Evolutionary conservation across 1,140 invertebrate genomes (phyloP), one percentile per base, ranked within the genome.

Genomic region (Cydia pomonella): DNA sequence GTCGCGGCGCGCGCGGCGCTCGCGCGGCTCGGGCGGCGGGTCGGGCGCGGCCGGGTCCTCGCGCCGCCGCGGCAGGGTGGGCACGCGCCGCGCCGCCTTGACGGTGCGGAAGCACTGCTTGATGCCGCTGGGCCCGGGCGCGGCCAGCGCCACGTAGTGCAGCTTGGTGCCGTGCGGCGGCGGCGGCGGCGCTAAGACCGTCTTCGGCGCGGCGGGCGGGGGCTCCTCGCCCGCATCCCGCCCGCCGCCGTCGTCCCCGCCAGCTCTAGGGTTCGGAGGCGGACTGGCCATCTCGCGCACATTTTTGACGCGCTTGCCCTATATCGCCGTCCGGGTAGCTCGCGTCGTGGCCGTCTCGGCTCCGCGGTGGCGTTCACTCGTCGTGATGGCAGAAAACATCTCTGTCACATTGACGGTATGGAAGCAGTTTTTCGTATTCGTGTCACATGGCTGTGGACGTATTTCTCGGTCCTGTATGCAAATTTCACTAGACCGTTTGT

Each of bases 331-430:
- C 86, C 82, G 89, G 86, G 84, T 83, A 93, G 86, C 85, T 84
- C 89, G 85, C 85, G 85, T 86, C 80, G 85, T 81, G 77, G 80
- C 87, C 81, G 79, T 78, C 63, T 80, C 72, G 86, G 83, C 83
- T 87, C 84, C 86, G 83, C 84, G 79, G 86, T 87, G 83, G 80
- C 84, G 84, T 81, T 88, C 84, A 83, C 83, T 85, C 85, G 91
- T 88, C 88, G 87, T 75, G 88, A 92, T 92, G 89, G 91, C 90
- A 92, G 91, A 93, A 92, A 92, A 93, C 91, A 92, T 92, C 90
- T 92, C 91, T 92, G 91, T 91, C 91, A 92, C 91, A 92, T 91
- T 92, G 91, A 92, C 91, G 91, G 85, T 92, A 88, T 89, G 88
- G 86, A 90, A 91, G 89, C 88, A 87, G 87, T 92, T 92, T 92